These are phyloP conservation scores for Agrotis ipsilon DNA, from an alignment of 2,888 invertebrate species.

Conservation along the genomic window DNA sequence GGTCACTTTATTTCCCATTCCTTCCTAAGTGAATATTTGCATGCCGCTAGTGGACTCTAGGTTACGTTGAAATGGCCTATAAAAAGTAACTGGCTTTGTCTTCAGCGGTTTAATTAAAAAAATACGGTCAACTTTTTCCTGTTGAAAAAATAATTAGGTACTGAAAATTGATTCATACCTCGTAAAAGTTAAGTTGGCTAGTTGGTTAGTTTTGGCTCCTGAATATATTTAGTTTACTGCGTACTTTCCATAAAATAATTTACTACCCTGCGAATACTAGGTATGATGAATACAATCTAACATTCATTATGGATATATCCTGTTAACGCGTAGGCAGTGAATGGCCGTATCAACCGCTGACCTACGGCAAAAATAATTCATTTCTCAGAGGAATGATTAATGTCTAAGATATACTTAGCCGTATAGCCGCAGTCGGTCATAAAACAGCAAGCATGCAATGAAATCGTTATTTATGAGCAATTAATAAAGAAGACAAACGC, in stretches of 20 bases:
- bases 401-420: constrained; percentile 45
- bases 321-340: constrained; percentile 39
- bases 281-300: constrained; percentile 31
- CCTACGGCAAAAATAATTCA: constrained; percentile 58
- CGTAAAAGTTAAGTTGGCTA: constrained; percentile 24
- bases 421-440: constrained; percentile 31
- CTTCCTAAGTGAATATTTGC: constrained; percentile 87
- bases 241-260: constrained; percentile 32
- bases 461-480: constrained; percentile 51
- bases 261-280: constrained; percentile 13
- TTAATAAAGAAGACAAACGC: constrained; percentile 56
- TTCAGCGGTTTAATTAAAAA: constrained; percentile 80
- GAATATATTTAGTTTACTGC: constrained; percentile 12
- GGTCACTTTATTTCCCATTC: constrained; percentile 77
- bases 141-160: constrained; percentile 53
- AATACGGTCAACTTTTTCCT: constrained; percentile 69
- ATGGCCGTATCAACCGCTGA: constrained; percentile 54
- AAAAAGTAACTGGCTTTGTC: constrained; percentile 81
- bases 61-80: constrained; percentile 76
- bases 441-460: constrained; percentile 54
- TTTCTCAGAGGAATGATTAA: constrained; percentile 52
- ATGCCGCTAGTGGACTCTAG: constrained; percentile 80
- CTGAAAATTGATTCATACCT: constrained; percentile 51
- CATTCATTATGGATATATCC: constrained; percentile 50
- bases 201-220: constrained; percentile 37